Base-by-base conservation (phyloP, 2,113 vertebrate genomes). In the Oophaga pumilio region DNA sequence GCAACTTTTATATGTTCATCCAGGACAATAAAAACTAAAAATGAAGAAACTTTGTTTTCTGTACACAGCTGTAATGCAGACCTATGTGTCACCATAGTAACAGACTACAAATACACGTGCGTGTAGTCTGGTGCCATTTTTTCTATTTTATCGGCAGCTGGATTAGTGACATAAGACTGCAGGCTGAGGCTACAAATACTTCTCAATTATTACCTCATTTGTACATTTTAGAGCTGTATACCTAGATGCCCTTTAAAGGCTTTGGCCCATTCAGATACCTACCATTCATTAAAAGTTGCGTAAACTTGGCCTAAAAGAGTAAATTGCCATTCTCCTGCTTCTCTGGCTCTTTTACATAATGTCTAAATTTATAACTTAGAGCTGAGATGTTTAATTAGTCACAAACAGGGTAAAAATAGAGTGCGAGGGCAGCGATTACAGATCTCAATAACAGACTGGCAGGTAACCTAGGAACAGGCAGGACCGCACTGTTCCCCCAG, bases 401-500 rank as follows among this genome's bases (percentile, higher is more conserved):
- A 60, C 78, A 53, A 33, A 80, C 20, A 50, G 4, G 26, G 9
- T 64, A 28, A 18, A 83, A 83, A 83, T 83, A 83, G 49, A 52
- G 14, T 59, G 24, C 17, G 68, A 84, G 68, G 50, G 66, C 82
- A n/a, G 68, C 68, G 43, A 73, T 73, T 71, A 71, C 2, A 33
- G 22, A 26, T 33, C 28, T 73, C 80, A 68, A 84, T 71, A 84
- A 22, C 24, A 84, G 24, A 59, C 13, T 10, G 69, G 68, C 82
- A 84, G 53, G 68, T 84, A 74, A 57, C 82, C 82, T 74, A 74
- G 82, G 73, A 43, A 84, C 82, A 59, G 68, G 26, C 17, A 69
- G 71, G 52, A 66, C 22, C n/a, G 49, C n/a, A 6, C 43, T 83
- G 81, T 53, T 83, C 81, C 14, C 33, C n/a, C 43, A 53, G 43